Base-by-base conservation (phyloP, 2,797 vertebrate genomes). In the Arnoldichthys spilopterus region DNA sequence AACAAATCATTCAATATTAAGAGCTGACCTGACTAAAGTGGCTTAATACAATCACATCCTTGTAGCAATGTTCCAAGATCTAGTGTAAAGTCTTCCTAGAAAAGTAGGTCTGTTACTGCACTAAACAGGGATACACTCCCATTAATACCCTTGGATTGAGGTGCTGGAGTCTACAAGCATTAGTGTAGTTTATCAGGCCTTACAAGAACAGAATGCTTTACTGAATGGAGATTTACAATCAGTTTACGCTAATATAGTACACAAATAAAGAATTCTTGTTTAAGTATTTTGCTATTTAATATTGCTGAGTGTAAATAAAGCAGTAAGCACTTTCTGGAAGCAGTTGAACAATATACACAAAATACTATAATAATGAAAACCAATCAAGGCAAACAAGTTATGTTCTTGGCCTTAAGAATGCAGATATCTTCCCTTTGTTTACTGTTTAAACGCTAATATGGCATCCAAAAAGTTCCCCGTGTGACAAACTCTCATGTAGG, bases 391-490 rank as follows among this genome's bases (percentile, higher is more conserved):
- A 58, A 58, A 15, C 4, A 18, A 49, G 12, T 13, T 2, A 15
- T 49, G 12, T 12, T 20, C 7, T 22, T 53, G 6, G 6, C 1
- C 20, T 6, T 7, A 53, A 53, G 6, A 62, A 40, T 11, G 16
- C 28, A 16, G 12, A 26, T 7, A 64, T 9, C 18, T 62, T 34
- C 4, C 3, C 24, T 12, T 0, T 1, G 4, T 66, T 51, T 75
- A 64, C 20, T 22, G 67, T 53, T 32, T 51, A 11, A 51, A 53
- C 4, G 47, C 67, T 15, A 53, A 53, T 22, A 89, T 72, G 45
- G 83, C 87, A 83, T 90, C 87, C 18, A 90, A 74, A 64, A 92
- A 86, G 80, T 84, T 90, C 70, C 32, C 43, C 1, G 88, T 90
- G 78, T 56, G 78, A 78, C 79, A 82, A 16, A 88, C 74, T 32